phyloP scores from a whole-genome alignment of 2,888 invertebrate genomes.

The Agrochola circellaris region DNA sequence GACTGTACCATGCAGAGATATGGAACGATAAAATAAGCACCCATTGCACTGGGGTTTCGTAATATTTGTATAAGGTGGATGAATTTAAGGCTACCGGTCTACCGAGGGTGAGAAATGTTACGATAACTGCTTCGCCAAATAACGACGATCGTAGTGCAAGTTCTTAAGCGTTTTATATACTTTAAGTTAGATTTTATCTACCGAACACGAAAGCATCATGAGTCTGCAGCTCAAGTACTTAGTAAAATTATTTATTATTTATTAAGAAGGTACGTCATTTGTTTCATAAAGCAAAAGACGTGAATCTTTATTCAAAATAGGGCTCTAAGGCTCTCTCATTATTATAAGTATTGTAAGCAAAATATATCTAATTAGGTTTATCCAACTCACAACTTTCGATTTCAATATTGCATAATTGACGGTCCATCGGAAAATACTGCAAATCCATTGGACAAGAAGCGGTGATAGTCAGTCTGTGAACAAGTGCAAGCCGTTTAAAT shows the following conservation, averaged over 20 bases:
- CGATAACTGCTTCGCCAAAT: conserved; percentile 59
- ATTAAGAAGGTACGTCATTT: conserved; percentile 53
- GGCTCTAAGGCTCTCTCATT: conserved; percentile 32
- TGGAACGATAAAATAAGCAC: conserved; percentile 88
- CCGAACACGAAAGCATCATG: conserved; percentile 74
- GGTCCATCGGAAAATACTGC: conserved; percentile 99
- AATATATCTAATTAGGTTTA: conserved; percentile 33
- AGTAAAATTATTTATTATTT: conserved; percentile 53
- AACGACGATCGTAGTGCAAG: conserved; percentile 62
- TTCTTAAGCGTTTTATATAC: conserved; percentile 70
- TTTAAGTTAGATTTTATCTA: conserved; percentile 71
- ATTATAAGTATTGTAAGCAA: conserved; percentile 60
- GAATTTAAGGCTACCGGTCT: conserved; percentile 71
- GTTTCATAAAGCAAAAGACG: conserved; percentile 64
- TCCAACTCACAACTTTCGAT: conserved; percentile 98
- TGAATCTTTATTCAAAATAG: conserved; percentile 50
- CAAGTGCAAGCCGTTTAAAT: conserved; percentile 33
- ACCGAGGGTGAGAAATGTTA: conserved; percentile 72
- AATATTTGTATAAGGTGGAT: conserved; percentile 73
- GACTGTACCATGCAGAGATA: conserved; percentile 93
- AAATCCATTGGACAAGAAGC: conserved; percentile 99
- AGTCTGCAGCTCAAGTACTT: conserved; percentile 67
- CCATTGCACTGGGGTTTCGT: conserved; percentile 89
- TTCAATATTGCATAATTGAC: conserved; percentile 98
- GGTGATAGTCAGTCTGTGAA: conserved; percentile 96